Evolutionary conservation across 1,140 invertebrate species (phyloP), one percentile per base, ranked within the genome.

Genomic region (Caenorhabditis brenneri): DNA sequence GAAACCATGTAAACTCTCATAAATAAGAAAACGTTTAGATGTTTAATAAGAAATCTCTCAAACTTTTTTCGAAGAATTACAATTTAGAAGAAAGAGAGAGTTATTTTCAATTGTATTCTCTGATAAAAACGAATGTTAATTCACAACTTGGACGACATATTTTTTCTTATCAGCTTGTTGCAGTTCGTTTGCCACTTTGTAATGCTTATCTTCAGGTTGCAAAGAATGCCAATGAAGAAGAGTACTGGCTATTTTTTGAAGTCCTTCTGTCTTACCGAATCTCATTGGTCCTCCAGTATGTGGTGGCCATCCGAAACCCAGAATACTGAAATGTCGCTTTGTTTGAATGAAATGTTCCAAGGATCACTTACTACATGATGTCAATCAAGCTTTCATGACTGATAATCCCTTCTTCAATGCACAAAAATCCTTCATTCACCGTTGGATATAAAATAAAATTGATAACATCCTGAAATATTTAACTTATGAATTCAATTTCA

Each of bases 351-450:
- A 27, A 65, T 65, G 27, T 27, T 22, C 0, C 16, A 79, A 16
- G 22, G 22, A 55, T 5, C 4, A 86, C 86, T 80, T 53, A 87
- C 86, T 86, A 86, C 86, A 87, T 87, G 22, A 87, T 78, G 33
- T 87, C 86, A 78, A 87, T 86, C 42, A 85, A 69, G 27, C 86
- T 39, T 53, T 69, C 80, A 60, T 86, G 78, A 39, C 49, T 86
- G 46, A 87, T 87, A 49, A 91, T 86, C 31, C 89, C 89, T 27
- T 91, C 90, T 78, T 92, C 91, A 36, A 92, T 69, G 42, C 90
- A 88, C 53, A 86, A 87, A 80, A 91, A 92, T 2, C 90, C 91
- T 86, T 91, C 91, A 85, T 91, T 91, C 36, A 92, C 88, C 60
- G 88, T 83, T 15, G 90, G 86, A 85, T 86, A 91, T 51, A 91